Evolutionary conservation across 2,113 vertebrate species (phyloP).

Genomic region (Empidonax alnorum): DNA sequence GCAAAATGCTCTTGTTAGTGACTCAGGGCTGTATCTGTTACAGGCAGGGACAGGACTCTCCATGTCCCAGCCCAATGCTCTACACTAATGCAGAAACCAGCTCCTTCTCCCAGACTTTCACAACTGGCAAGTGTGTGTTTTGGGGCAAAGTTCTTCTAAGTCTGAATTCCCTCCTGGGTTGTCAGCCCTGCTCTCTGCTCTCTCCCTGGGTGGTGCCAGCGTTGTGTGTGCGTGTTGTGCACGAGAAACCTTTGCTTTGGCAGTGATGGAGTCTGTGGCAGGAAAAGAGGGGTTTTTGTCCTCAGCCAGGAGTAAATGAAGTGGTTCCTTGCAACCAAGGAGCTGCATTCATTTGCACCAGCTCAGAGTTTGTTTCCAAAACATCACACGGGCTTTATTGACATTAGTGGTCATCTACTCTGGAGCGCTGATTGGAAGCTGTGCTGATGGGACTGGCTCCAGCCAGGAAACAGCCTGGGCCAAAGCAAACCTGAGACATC

Average conservation of each 20-base stretch:
- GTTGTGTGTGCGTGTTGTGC: background rate
- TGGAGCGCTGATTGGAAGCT: background rate
- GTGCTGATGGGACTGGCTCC: slow-evolving; percentile 38
- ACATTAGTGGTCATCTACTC: slow-evolving; percentile 36
- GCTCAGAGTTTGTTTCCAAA: slow-evolving; percentile 17
- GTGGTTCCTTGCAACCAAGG: background rate
- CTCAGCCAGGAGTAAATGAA: background rate
- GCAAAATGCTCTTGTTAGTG: background rate
- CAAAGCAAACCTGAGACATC: slow-evolving; percentile 50
- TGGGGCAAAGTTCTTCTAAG: background rate
- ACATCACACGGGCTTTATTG: slow-evolving; percentile 1
- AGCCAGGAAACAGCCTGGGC: slow-evolving; percentile 71
- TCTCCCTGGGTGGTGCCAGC: background rate
- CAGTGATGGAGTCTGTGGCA: background rate
- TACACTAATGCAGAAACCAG: background rate
- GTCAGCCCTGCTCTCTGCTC: background rate
- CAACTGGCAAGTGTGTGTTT: background rate
- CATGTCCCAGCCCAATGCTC: fast-evolving
- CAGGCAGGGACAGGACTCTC: background rate
- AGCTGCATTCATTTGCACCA: background rate
- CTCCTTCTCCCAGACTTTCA: background rate
- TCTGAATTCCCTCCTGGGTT: background rate
- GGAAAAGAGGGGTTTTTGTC: background rate
- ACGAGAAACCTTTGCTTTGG: background rate
- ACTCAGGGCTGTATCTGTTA: background rate